Evolutionary conservation across 92 coral and sea anemone genomes (phyloP).

Genomic region (Palythoa heliodiscus): DNA sequence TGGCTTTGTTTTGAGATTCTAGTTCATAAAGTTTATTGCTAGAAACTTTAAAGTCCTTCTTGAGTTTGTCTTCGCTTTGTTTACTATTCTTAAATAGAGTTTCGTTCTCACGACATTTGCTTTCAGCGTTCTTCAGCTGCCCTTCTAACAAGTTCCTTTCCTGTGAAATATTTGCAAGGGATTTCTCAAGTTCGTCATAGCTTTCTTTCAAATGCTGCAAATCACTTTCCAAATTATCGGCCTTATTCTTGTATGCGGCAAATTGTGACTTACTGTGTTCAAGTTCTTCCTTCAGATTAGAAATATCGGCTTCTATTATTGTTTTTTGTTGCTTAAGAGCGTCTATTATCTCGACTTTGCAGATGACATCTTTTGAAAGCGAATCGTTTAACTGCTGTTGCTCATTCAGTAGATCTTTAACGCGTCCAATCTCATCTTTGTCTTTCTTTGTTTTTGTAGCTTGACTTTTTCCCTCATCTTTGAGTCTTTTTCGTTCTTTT

Average conservation of each 20-base stretch:
- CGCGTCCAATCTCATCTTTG: slow-evolving; percentile 65
- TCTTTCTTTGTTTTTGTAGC: slow-evolving; percentile 59
- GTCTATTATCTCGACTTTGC: slow-evolving; percentile 62
- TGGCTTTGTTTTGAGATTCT: slow-evolving; percentile 67
- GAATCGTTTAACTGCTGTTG: slow-evolving; percentile 52
- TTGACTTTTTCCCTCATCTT: slow-evolving; percentile 63
- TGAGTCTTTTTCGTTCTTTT: slow-evolving; percentile 69
- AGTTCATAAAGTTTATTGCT: slow-evolving; percentile 62
- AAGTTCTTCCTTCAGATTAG: slow-evolving; percentile 54
- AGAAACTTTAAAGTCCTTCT: slow-evolving; percentile 56
- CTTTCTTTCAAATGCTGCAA: slow-evolving; percentile 58
- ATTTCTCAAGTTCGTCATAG: slow-evolving; percentile 49
- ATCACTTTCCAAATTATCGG: slow-evolving; percentile 50
- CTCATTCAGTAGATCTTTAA: slow-evolving; percentile 64
- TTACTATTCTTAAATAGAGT: slow-evolving; percentile 43
- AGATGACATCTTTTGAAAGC: slow-evolving; percentile 52
- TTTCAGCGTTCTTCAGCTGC: slow-evolving; percentile 52
- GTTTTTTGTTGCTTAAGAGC: slow-evolving; percentile 62
- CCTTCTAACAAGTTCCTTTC: slow-evolving; percentile 57
- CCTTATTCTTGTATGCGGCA: slow-evolving; percentile 47
- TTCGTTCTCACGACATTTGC: slow-evolving; percentile 70
- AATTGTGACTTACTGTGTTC: slow-evolving; percentile 64
- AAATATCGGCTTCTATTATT: slow-evolving; percentile 59
- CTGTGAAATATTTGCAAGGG: slow-evolving; percentile 57
- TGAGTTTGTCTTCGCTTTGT: slow-evolving; percentile 65